These are phyloP conservation scores for Agelastica alni DNA, from an alignment of 2,888 invertebrate species.

Conservation along the genomic window DNA sequence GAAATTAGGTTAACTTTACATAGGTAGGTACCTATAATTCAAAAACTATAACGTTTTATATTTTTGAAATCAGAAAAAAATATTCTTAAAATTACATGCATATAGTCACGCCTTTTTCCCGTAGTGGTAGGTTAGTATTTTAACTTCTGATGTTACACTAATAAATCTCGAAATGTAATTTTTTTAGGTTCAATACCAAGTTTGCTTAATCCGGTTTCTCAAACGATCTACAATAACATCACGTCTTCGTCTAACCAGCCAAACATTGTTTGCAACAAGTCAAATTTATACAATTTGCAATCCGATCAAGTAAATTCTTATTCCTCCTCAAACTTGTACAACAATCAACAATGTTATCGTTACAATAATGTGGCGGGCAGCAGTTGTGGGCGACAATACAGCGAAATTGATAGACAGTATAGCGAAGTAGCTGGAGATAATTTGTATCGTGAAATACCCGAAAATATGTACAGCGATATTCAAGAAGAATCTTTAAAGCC, in stretches of 20 bases:
- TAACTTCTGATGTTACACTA: too few species aligned
- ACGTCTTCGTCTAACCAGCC: neutral
- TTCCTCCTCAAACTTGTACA: conserved; percentile 5
- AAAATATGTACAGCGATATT: conserved; percentile 53
- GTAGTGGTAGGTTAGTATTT: too few species aligned
- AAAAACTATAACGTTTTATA: too few species aligned
- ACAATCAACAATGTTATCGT: conserved; percentile 12
- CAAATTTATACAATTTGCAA: neutral
- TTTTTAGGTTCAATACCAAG: conserved; percentile 13
- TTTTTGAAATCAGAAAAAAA: too few species aligned
- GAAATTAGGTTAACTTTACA: too few species aligned
- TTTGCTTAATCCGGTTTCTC: conserved; percentile 9
- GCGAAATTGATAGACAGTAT: conserved; percentile 36
- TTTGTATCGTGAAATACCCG: conserved; percentile 54
- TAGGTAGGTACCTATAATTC: too few species aligned
- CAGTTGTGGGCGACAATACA: conserved; percentile 35
- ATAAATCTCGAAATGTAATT: neutral
- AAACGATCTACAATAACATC: conserved; percentile 24
- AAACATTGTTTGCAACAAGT: conserved; percentile 14
- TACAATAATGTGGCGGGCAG: conserved; percentile 35
- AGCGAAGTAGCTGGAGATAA: conserved; percentile 41
- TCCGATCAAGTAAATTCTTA: conserved; percentile 2
- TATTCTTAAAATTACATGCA: too few species aligned
- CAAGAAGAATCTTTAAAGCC: conserved; percentile 50
- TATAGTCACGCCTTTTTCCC: too few species aligned